These are phyloP conservation scores for Solen grandis DNA, from an alignment of 1,140 invertebrate species.

Conservation along the genomic window DNA sequence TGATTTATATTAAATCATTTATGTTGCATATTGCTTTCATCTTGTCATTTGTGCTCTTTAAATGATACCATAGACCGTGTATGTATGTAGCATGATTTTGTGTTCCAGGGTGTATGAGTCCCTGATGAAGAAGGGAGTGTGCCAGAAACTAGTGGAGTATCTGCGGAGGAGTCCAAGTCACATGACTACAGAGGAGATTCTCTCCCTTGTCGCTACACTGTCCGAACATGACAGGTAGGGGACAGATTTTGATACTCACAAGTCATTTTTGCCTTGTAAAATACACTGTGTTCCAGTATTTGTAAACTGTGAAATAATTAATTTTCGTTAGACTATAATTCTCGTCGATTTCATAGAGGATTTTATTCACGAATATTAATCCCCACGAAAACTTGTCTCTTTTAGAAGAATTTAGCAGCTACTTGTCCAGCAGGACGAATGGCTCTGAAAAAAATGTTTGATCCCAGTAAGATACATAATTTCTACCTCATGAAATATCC, in stretches of 20 bases:
- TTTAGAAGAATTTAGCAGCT: background rate
- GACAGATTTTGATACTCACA: background rate
- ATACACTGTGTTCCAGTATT: background rate
- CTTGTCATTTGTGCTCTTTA: too few relatives aligned
- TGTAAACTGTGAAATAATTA: background rate
- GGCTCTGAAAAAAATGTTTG: background rate
- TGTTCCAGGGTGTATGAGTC: slow-evolving; percentile 27
- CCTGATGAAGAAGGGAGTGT: slow-evolving; percentile 27
- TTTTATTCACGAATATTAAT: background rate
- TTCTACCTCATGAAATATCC: too few relatives aligned
- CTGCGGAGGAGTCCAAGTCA: slow-evolving; percentile 21
- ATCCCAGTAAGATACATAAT: too few relatives aligned
- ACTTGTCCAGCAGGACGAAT: background rate
- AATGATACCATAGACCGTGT: too few relatives aligned
- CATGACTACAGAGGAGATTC: slow-evolving; percentile 13
- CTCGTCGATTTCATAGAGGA: background rate
- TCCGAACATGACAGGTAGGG: slow-evolving; percentile 38
- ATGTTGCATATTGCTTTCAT: background rate
- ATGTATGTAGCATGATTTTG: too few relatives aligned
- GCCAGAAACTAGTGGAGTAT: slow-evolving; percentile 25
- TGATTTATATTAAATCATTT: too few relatives aligned
- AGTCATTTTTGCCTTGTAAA: too few relatives aligned
- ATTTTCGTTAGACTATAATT: background rate
- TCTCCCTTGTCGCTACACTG: slow-evolving; percentile 12
- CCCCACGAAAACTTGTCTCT: background rate